Evolutionary conservation across 2,888 invertebrate genomes (phyloP), one percentile per base, ranked within the genome.

Genomic region (Nebria brevicollis): DNA sequence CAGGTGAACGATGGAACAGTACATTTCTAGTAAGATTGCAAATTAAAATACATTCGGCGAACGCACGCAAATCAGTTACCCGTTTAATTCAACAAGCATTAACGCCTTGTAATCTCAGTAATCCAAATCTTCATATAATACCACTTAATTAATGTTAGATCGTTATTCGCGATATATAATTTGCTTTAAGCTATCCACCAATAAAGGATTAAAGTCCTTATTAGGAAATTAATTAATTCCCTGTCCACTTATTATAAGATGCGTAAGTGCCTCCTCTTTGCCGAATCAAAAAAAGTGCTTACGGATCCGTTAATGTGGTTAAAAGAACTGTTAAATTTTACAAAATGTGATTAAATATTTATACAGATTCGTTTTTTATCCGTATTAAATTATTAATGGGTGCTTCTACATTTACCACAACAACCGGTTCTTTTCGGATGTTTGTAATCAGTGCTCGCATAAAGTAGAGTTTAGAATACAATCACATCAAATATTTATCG

Each of bases 201-300:
- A 80, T 80, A 75, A 80, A 80, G 80, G 80, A 80, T 80, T 80
- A 80, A 75, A 80, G 75, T 75, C 80, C 80, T 75, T 80, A 80
- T 65, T 80, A 75, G 75, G 74, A 75, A 80, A 75, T 80, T 80
- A 80, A 80, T 80, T 80, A 80, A 80, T 80, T 75, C 80, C 70
- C 65, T 15, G 68, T 15, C 66, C 78, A 70, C 54, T 72, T 42
- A 26, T 13, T 42, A 42, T 41, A 42, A 26, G 7, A 6, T 54
- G 8, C 73, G 73, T 66, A 11, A 73, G 54, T 20, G 41, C 11
- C 76, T 41, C 5, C 13, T 20, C 10, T n/a, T 72, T 20, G 15
- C 75, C 8, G 20, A 66, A 72, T 43, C 43, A 26, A 8, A 43
- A 20, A 20, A 41, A 25, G 73, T 43, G 65, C 75, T 68, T 73